Conservation (phyloP, 2,888 invertebrate species). For the Steromphala cineraria region DNA sequence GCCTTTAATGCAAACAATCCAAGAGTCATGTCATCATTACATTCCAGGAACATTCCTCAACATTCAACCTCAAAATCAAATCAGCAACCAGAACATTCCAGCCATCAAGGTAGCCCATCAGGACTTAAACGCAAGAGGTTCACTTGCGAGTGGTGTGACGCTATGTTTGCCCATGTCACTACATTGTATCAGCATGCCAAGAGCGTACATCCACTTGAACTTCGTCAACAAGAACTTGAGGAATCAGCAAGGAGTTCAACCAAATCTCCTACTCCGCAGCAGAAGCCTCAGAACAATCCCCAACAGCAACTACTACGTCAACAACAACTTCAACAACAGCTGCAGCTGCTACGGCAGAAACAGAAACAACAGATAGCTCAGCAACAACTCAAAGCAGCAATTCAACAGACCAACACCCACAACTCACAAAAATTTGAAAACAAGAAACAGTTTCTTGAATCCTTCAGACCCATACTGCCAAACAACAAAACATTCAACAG, state of each 20-base stretch:
- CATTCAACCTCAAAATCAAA: neutral
- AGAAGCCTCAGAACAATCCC: slow-evolving; percentile 33
- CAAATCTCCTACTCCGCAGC: slow-evolving; percentile 19
- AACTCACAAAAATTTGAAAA: neutral
- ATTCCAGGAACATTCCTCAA: slow-evolving; percentile 16
- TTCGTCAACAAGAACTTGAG: slow-evolving; percentile 59
- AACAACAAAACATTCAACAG: neutral
- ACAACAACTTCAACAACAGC: slow-evolving; percentile 24
- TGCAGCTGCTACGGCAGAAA: slow-evolving; percentile 24
- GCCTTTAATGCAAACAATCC: neutral
- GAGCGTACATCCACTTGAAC: slow-evolving; percentile 60
- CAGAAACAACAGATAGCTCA: neutral
- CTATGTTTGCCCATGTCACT: slow-evolving; percentile 61
- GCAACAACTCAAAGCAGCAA: slow-evolving; percentile 4
- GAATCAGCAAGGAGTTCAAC: slow-evolving; percentile 15
- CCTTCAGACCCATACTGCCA: slow-evolving; percentile 6
- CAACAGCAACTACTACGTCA: slow-evolving; percentile 28
- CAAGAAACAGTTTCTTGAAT: neutral
- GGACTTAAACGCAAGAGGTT: slow-evolving; percentile 17
- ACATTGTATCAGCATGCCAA: slow-evolving; percentile 68
- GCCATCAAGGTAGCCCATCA: neutral
- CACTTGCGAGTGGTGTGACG: slow-evolving; percentile 69
- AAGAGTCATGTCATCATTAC: neutral
- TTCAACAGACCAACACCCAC: neutral
- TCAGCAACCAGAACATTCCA: too few species aligned